A percentile compares a stretch with the other conserved stretches of the same genome.
These are phyloP conservation scores for Xanthorhoe designata DNA, from an alignment of 2,888 invertebrate genomes.

Conservation along the genomic window DNA sequence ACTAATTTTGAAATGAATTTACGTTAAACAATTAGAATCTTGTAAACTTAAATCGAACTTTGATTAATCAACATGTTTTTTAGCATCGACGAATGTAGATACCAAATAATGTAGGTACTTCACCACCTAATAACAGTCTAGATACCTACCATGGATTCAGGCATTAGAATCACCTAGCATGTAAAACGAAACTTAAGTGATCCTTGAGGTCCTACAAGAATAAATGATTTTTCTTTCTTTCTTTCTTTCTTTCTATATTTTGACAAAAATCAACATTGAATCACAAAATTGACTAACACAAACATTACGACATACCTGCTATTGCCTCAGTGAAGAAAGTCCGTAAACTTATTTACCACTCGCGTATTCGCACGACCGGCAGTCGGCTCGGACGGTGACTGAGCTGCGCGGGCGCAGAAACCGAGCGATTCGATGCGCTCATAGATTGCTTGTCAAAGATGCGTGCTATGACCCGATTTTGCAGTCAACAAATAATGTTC, in stretches of 20 bases:
- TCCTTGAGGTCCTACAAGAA: too few relatives aligned
- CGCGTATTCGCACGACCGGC: constrained; percentile 57
- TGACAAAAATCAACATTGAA: neutral
- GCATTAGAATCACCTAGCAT: too few relatives aligned
- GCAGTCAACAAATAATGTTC: neutral
- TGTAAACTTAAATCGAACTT: too few relatives aligned
- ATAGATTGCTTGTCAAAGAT: constrained; percentile 59
- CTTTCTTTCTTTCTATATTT: neutral
- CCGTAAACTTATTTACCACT: constrained; percentile 27
- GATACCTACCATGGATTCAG: too few relatives aligned
- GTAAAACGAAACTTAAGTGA: too few relatives aligned
- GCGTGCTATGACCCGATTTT: constrained; percentile 38
- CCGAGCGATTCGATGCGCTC: constrained; percentile 39
- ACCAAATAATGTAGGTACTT: too few relatives aligned
- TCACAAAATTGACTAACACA: constrained; percentile 15
- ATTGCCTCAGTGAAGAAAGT: constrained; percentile 18
- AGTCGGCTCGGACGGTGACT: constrained; percentile 73
- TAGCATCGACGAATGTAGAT: too few relatives aligned
- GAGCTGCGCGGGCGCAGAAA: constrained; percentile 58
- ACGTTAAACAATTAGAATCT: too few relatives aligned
- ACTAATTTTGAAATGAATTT: too few relatives aligned
- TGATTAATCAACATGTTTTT: too few relatives aligned
- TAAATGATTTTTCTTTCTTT: too few relatives aligned
- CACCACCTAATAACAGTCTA: too few relatives aligned
- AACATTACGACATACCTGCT: constrained; percentile 30